Conservation (phyloP, 2,888 invertebrate genomes). For the Leptopilina drosophilae region DNA sequence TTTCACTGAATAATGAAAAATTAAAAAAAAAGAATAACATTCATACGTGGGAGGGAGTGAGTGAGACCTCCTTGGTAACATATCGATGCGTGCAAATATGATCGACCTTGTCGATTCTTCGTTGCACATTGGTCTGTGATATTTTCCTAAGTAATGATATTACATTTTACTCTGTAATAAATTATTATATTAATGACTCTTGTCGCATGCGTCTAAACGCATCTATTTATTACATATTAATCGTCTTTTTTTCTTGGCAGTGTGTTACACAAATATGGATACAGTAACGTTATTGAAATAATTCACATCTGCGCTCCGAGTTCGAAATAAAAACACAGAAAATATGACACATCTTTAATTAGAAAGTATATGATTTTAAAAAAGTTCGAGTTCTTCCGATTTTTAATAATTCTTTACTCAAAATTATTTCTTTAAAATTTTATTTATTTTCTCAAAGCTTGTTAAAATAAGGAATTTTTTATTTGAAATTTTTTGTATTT, state of each 20-base stretch:
- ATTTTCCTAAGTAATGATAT: slow-evolving; percentile 14
- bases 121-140: slow-evolving; percentile 21
- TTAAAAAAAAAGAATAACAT: slow-evolving; percentile 16
- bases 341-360: slow-evolving; percentile 11
- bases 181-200: slow-evolving; percentile 57
- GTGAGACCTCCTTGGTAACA: slow-evolving; percentile 29
- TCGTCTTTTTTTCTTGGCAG: slow-evolving; percentile 20
- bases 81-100: slow-evolving; percentile 9
- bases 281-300: neutral
- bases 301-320: neutral
- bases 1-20: slow-evolving; percentile 4
- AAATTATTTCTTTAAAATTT: too few species aligned
- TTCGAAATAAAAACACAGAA: neutral
- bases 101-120: slow-evolving; percentile 34
- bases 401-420: too few species aligned
- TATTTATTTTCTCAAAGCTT: neutral
- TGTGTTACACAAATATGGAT: neutral
- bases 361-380: neutral
- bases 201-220: slow-evolving; percentile 47
- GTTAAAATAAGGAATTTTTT: neutral
- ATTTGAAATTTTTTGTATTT: neutral
- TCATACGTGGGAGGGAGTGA: slow-evolving; percentile 37
- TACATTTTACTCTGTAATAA: slow-evolving; percentile 50
- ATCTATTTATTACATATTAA: slow-evolving; percentile 18
- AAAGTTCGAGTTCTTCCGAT: too few species aligned